Conservation (phyloP, 2,888 invertebrate species). For the Eutolmus rufibarbis region DNA sequence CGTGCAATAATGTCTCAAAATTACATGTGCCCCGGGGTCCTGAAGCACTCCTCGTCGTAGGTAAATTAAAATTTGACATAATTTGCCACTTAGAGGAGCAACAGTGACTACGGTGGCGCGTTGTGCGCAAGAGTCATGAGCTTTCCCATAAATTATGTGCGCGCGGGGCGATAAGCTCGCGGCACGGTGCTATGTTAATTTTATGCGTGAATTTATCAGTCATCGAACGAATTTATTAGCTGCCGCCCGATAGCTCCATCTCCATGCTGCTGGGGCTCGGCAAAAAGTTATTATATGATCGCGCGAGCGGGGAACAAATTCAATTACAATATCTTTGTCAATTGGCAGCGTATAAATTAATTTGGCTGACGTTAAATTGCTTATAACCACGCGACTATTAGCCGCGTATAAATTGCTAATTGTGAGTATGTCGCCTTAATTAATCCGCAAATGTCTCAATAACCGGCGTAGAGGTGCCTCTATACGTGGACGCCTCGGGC, state of each 20-base stretch:
- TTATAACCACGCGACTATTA: conserved; percentile 49
- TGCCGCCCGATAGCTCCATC: not conserved
- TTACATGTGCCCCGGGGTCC: not conserved
- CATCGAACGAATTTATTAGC: not conserved
- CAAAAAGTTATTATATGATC: not conserved
- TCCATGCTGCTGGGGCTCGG: not conserved
- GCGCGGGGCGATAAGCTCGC: not conserved
- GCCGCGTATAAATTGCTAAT: conserved; percentile 46
- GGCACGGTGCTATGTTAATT: not conserved
- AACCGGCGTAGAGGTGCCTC: not conserved
- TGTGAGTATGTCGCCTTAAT: conserved; percentile 49
- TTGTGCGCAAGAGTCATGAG: not conserved
- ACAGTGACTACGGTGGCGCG: not conserved
- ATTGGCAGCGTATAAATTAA: conserved; percentile 44
- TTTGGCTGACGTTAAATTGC: conserved; percentile 48
- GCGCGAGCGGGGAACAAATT: not conserved
- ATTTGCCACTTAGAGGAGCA: not conserved
- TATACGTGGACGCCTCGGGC: not conserved
- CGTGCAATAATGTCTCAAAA: not conserved
- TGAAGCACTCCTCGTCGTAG: not conserved
- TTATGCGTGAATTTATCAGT: not conserved
- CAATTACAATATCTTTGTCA: conserved; percentile 17
- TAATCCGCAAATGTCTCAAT: conserved; percentile 49
- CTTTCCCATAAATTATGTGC: not conserved
- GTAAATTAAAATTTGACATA: not conserved